A percentile compares a stretch with the other conserved stretches of the same genome.
phyloP scores from a whole-genome alignment of 2,113 vertebrate species.

The Craseonycteris thonglongyai region DNA sequence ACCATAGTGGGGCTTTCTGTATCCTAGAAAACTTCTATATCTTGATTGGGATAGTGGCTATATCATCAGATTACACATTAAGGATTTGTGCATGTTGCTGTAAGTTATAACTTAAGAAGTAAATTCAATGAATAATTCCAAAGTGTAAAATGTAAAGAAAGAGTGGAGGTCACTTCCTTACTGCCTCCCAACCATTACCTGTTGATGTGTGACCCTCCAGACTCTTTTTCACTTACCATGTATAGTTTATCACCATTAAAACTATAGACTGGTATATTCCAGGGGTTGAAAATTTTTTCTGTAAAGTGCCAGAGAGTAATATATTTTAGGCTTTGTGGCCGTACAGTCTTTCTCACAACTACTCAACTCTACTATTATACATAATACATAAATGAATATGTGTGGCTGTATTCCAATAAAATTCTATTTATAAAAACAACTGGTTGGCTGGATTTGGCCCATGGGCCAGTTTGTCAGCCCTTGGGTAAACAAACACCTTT shows the following conservation, averaged over 20 bases:
- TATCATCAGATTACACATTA: neutral
- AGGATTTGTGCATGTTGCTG: neutral
- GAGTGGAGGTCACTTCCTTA: neutral
- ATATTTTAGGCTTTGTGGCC: neutral
- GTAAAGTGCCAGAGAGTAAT: neutral
- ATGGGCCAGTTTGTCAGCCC: neutral
- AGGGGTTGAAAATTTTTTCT: neutral
- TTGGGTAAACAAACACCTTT: neutral
- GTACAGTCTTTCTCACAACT: neutral
- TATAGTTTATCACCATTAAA: neutral
- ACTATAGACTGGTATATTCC: neutral
- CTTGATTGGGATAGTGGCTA: neutral
- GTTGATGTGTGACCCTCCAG: neutral
- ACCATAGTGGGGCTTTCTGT: neutral
- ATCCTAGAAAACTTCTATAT: neutral
- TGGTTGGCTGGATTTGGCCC: neutral
- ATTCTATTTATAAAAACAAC: neutral
- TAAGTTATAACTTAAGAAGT: neutral
- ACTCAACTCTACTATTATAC: neutral
- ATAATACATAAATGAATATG: neutral
- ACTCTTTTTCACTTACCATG: neutral
- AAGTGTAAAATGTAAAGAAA: neutral
- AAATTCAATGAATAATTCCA: neutral
- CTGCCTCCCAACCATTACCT: neutral
- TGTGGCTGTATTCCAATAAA: constrained; percentile 4